Conservation (phyloP, 2,888 invertebrate genomes). For the Cloeon dipterum region DNA sequence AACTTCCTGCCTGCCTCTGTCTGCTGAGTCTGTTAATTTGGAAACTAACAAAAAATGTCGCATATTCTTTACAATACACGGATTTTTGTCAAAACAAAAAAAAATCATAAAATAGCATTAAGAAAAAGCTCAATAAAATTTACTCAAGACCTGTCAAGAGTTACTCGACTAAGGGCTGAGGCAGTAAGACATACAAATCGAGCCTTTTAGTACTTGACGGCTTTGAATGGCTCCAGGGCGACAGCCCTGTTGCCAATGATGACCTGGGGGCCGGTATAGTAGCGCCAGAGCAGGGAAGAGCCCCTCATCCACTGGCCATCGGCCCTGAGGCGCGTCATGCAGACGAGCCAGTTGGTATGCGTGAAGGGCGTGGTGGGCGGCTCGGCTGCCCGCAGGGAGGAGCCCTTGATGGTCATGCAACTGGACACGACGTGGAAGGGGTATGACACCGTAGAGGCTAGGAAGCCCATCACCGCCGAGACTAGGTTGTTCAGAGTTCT, state of each 20-base stretch:
- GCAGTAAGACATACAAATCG: too few species aligned
- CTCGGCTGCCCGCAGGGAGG: conserved; percentile 47
- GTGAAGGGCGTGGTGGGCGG: conserved; percentile 72
- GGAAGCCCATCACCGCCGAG: conserved; percentile 24
- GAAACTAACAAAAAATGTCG: too few species aligned
- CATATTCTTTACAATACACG: too few species aligned
- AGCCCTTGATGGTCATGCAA: conserved; percentile 61
- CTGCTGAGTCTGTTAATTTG: too few species aligned
- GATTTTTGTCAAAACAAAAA: too few species aligned
- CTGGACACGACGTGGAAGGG: conserved; percentile 79
- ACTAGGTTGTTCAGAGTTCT: neutral
- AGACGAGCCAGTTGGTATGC: conserved; percentile 46
- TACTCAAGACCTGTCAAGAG: too few species aligned
- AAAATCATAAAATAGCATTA: too few species aligned
- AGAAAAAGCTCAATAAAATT: too few species aligned
- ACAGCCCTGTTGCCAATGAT: conserved; percentile 16
- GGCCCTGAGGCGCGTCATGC: conserved; percentile 54
- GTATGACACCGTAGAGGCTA: conserved; percentile 70
- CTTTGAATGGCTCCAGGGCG: conserved; percentile 6
- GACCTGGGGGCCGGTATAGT: conserved; percentile 29
- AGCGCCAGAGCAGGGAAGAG: conserved; percentile 58
- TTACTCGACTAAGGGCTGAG: too few species aligned
- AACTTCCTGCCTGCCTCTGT: too few species aligned
- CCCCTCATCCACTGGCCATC: conserved; percentile 67
- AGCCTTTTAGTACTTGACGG: too few species aligned